A percentile compares a stretch with the other conserved stretches of the same genome.
phyloP scores from a whole-genome alignment of 2,113 vertebrate genomes.

The Hemiprocne comata region DNA sequence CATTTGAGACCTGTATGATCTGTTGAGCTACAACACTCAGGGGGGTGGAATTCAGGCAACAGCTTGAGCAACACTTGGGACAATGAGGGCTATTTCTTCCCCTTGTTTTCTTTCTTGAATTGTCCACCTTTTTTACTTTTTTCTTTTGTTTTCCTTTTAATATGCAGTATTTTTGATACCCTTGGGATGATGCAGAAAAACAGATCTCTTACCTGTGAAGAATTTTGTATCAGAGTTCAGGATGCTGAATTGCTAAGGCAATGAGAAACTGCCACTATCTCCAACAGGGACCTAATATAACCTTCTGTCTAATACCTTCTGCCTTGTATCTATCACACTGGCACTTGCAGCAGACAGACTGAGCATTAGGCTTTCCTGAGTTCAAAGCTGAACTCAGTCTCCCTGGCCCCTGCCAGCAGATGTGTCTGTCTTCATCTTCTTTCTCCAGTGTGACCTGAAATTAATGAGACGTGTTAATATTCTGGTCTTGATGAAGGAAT shows the following conservation, averaged over 20 bases:
- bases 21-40: accelerated
- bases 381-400: background rate
- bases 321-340: background rate
- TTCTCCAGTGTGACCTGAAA: background rate
- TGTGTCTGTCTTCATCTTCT: background rate
- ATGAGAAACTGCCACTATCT: background rate
- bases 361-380: background rate
- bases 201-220: background rate
- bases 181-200: background rate
- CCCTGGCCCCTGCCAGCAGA: background rate
- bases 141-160: background rate
- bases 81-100: background rate
- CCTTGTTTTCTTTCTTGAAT: background rate
- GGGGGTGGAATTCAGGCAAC: background rate
- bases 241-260: background rate
- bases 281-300: background rate
- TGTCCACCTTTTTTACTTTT: background rate
- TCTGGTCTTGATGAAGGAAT: background rate
- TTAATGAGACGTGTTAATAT: background rate
- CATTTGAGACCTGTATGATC: background rate
- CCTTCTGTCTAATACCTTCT: background rate
- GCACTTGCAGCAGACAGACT: background rate
- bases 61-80: background rate
- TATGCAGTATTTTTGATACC: background rate
- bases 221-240: background rate